Evolutionary conservation across 2,888 invertebrate genomes (phyloP).

Genomic region (Heliconius cydno): DNA sequence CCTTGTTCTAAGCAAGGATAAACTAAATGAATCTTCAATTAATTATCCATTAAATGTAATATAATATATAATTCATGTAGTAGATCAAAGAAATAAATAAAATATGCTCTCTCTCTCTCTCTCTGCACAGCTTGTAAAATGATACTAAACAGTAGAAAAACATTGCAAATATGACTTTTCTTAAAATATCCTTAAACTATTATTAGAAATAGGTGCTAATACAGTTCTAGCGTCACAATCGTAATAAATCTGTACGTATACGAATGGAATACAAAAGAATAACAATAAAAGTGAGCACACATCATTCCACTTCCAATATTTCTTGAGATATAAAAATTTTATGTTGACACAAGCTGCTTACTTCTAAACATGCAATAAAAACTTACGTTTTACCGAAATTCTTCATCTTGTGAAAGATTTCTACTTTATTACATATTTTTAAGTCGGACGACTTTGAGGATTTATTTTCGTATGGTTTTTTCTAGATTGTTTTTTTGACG

Average conservation of each 20-base stretch:
- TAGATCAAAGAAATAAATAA: neutral
- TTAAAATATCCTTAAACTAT: neutral
- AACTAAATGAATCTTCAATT: neutral
- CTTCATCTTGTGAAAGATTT: conserved; percentile 14
- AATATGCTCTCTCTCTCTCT: neutral
- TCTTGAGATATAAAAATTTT: conserved; percentile 37
- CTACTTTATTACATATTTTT: neutral
- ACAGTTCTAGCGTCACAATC: neutral
- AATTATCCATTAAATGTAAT: neutral
- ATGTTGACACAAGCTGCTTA: conserved; percentile 37
- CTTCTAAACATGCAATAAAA: conserved; percentile 33
- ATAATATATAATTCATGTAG: too few species aligned
- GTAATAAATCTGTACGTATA: conserved; percentile 1
- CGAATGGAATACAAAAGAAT: neutral
- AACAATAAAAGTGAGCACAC: conserved; percentile 18
- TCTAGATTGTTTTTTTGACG: neutral
- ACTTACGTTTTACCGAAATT: conserved; percentile 24
- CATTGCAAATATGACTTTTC: neutral
- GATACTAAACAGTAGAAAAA: neutral
- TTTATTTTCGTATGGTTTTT: neutral
- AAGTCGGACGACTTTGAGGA: neutral
- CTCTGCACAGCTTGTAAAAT: neutral
- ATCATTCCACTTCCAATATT: conserved; percentile 32
- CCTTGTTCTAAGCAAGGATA: neutral
- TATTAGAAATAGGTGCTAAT: neutral